Base-by-base conservation (phyloP, 1,140 invertebrate species). In the Drepana arcuata region DNA sequence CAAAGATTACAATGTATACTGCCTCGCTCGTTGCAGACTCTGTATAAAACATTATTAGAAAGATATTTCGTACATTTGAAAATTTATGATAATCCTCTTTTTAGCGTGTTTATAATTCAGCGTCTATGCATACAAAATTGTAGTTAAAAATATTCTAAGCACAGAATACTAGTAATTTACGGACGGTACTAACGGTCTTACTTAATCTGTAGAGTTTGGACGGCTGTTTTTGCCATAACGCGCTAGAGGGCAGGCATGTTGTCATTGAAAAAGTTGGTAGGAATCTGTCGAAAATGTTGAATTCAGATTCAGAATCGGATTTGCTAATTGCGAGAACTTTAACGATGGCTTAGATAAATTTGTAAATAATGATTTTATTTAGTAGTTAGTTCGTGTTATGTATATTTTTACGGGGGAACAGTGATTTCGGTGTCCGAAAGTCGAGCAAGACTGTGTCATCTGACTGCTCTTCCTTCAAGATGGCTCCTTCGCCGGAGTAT, bases 401-500 rank as follows among this genome's bases (percentile, higher is more conserved):
- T 40, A 48, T 26, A 37, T 61, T 49, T 46, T 51, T 44, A 53
- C 41, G 50, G 53, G 56, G 64, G 58, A 61, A 58, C 47, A 71
- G 73, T 74, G 63, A 51, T 62, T 65, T 64, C 35, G 60, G 71
- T 72, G 69, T 71, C 58, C 47, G 64, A 73, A 72, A 80, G 80
- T 82, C 80, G 73, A n/a, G n/a, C 78, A 83, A 73, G 80, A 84
- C 75, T 80, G 80, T 81, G 74, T 83, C 78, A 83, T 82, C 77
- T 83, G 74, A 80, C 70, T 83, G 65, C 68, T 75, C 67, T 80
- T 82, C 84, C 65, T 79, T 84, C 80, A 88, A 89, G 78, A 90
- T 90, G 88, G 88, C 87, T 85, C 87, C 88, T 85, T 87, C 87
- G 80, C 88, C 88, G 72, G 88, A 89, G 68, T 86, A 89, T 81